phyloP scores from a whole-genome alignment of 1,140 invertebrate species.

The Drosophila virilis region DNA sequence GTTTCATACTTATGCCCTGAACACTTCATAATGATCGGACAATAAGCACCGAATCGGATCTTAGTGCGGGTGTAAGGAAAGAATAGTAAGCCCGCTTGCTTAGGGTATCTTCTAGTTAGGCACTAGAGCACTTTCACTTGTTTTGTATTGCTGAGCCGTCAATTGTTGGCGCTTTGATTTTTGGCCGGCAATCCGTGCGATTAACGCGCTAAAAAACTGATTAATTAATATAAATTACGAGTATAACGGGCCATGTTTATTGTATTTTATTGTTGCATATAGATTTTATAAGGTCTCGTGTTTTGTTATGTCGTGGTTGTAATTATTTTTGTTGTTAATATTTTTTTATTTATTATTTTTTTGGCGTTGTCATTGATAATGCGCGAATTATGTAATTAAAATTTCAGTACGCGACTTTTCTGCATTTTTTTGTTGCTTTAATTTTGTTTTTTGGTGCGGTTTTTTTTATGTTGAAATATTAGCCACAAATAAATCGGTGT shows the following conservation, averaged over 20 bases:
- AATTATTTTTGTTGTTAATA: neutral
- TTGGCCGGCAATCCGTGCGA: slow-evolving; percentile 19
- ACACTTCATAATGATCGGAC: too few relatives aligned
- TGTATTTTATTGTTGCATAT: slow-evolving; percentile 40
- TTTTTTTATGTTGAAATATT: slow-evolving; percentile 50
- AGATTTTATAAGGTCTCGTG: slow-evolving; percentile 31
- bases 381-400: slow-evolving; percentile 80
- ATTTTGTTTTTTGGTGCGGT: slow-evolving; percentile 15
- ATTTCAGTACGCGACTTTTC: slow-evolving; percentile 38
- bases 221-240: slow-evolving; percentile 79
- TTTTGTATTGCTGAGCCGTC: slow-evolving; percentile 4
- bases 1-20: too few relatives aligned
- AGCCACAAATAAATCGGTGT: slow-evolving; percentile 64
- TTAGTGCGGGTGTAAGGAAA: too few relatives aligned
- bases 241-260: slow-evolving; percentile 58
- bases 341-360: slow-evolving; percentile 6
- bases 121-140: too few relatives aligned
- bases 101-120: too few relatives aligned
- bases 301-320: neutral
- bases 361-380: slow-evolving; percentile 72
- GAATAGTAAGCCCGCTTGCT: too few relatives aligned
- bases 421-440: neutral
- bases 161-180: slow-evolving; percentile 54
- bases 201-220: slow-evolving; percentile 54
- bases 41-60: too few relatives aligned